Conservation (phyloP, 35 echinoderm and acorn worm species). For the Heliocidaris erythrogramma region DNA sequence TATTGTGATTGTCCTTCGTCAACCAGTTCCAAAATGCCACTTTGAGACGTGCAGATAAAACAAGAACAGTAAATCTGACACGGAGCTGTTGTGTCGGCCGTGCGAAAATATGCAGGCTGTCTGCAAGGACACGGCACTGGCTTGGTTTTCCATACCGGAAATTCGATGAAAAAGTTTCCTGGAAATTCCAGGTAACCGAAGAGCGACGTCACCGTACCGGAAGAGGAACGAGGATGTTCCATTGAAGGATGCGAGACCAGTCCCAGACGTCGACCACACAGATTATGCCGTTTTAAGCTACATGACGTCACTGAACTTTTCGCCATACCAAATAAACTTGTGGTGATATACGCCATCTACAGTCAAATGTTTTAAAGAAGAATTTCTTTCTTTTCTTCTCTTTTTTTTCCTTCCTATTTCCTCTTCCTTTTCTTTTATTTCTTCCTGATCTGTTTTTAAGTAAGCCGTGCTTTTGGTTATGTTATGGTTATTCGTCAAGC, state of each 20-base stretch:
- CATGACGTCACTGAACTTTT: background rate
- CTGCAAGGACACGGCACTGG: slow-evolving; percentile 7
- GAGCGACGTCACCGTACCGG: slow-evolving; percentile 45
- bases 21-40: slow-evolving; percentile 23
- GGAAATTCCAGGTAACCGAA: slow-evolving; percentile 12
- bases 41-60: background rate
- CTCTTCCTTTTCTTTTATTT: too few species aligned
- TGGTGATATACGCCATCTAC: background rate
- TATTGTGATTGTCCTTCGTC: background rate
- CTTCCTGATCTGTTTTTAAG: too few species aligned
- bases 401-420: too few species aligned
- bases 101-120: slow-evolving; percentile 23
- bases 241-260: background rate
- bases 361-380: background rate
- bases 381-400: too few species aligned
- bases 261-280: too few species aligned
- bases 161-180: slow-evolving; percentile 45
- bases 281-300: background rate
- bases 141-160: slow-evolving; percentile 33
- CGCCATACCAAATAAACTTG: background rate
- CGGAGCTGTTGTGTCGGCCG: background rate
- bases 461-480: too few species aligned
- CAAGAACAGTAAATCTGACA: background rate
- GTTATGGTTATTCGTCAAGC: too few species aligned
- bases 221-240: slow-evolving; percentile 27